Base-by-base conservation (phyloP, 2,888 invertebrate genomes). In the Eudemis profundana region DNA sequence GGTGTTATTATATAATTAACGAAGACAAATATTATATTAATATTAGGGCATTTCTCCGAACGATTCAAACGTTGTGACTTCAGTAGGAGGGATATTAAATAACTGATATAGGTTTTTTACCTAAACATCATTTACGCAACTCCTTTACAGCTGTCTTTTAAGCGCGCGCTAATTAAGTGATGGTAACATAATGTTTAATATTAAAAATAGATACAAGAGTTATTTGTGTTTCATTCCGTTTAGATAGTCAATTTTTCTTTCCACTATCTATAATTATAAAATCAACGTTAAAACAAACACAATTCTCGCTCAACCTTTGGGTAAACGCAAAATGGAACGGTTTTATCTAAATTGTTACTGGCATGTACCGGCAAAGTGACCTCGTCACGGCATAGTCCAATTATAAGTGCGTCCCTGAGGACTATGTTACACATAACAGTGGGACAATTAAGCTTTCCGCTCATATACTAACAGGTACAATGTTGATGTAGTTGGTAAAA, bases 401-500 rank as follows among this genome's bases (percentile, higher is more conserved):
- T 59, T 59, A 59, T n/a, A 12, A 4, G 12, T 14, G 4, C 1
- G 47, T 62, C 17, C 38, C n/a, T 7, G 33, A 14, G 60, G 59
- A 53, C n/a, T 17, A 12, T 61, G 51, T 14, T 29, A 61, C 40
- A n/a, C 14, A 53, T 38, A 53, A 23, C 21, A 42, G 8, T 33
- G 23, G 12, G 17, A 53, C 53, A 62, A 54, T 53, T 61, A 61
- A 23, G 8, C 17, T 21, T 62, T 54, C 53, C 62, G 53, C 38
- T 54, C 33, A 21, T 21, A 46, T 17, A 8, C 14, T 27, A 27
- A 14, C 1, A 23, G 5, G 1, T 10, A 46, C 4, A 17, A n/a
- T 29, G 36, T 19, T 36, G n/a, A 17, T 33, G 51, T 19, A 51
- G 23, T 4, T n/a, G 15, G 33, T n/a, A 36, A 17, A 38, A 51